These are phyloP conservation scores for Meiosimyza platycephala DNA, from an alignment of 2,888 invertebrate genomes.

Conservation along the genomic window DNA sequence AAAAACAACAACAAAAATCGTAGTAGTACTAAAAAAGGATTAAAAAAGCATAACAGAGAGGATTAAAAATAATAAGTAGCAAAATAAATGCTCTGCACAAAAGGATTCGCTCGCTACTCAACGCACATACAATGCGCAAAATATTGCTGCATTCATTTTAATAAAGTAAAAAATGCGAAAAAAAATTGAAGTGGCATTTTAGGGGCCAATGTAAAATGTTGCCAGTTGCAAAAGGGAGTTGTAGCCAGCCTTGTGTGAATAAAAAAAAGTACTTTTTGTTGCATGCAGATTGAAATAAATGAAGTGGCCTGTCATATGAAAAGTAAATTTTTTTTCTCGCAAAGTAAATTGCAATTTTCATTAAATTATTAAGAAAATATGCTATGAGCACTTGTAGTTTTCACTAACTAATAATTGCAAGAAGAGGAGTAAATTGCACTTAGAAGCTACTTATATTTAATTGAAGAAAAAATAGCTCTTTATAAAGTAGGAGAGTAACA, in stretches of 20 bases:
- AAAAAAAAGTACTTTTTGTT: neutral
- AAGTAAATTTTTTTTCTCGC: neutral
- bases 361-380: neutral
- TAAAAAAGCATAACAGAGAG: slow-evolving; percentile 23
- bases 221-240: neutral
- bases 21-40: slow-evolving; percentile 40
- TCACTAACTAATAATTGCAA: too few relatives aligned
- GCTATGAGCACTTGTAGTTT: too few relatives aligned
- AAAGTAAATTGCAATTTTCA: slow-evolving; percentile 7
- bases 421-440: too few relatives aligned
- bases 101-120: slow-evolving; percentile 4
- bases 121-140: neutral
- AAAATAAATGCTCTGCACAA: slow-evolving; percentile 14
- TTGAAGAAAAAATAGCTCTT: too few relatives aligned
- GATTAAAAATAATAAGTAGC: slow-evolving; percentile 34
- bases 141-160: too few relatives aligned
- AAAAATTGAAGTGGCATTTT: too few relatives aligned
- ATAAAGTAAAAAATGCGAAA: too few relatives aligned
- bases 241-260: neutral
- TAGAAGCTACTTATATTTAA: too few relatives aligned
- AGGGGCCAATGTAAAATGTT: too few relatives aligned
- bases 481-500: too few relatives aligned
- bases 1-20: slow-evolving; percentile 38
- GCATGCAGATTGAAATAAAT: slow-evolving; percentile 6
- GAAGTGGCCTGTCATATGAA: slow-evolving; percentile 8